Base-by-base conservation (phyloP, 2,113 vertebrate genomes). In the Scomber scombrus region DNA sequence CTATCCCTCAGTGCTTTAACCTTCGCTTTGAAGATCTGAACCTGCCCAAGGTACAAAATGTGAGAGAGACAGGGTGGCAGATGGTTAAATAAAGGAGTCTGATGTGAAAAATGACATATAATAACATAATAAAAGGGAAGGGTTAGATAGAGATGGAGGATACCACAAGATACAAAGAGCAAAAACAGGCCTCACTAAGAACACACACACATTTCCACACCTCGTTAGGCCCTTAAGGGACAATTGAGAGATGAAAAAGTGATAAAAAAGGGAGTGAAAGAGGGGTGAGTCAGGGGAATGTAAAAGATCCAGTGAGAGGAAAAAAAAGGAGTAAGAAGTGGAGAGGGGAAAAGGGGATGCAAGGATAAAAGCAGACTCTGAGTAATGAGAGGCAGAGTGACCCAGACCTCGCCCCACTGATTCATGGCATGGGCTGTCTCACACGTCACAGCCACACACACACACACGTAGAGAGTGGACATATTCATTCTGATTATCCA, bases 401-500 rank as follows among this genome's bases (percentile, higher is more conserved):
- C 83, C 85, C 73, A 89, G 87, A 92, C 94, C 93, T 93, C 88
- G 75, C 87, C 93, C 85, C 70, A 73, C 87, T 94, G 94, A 94
- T 89, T 93, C 93, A 94, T 88, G 78, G 54, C 82, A 80, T 86
- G 84, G 23, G 23, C 23, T 26, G 23, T 26, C 23, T 26, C 2
- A 93, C 88, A 90, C 68, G 47, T 84, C 58, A 52, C 56, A 71
- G 61, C 52, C 54, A 65, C 56, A 57, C 51, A 60, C 84, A 68
- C 62, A 58, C 64, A 75, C 70, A 81, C 76, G 61, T 68, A 57
- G 46, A 74, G 71, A 84, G 56, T 64, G 34, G 11, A 23, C 49
- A 58, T 57, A 57, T 3, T 10, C 56, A 52, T 57, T 46, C 72
- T 68, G 65, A 40, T 74, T 68, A 73, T 86, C 74, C 81, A 81